Evolutionary conservation across 2,888 invertebrate species (phyloP), one percentile per base, ranked within the genome.

Genomic region (Dichetophora obliterata): DNA sequence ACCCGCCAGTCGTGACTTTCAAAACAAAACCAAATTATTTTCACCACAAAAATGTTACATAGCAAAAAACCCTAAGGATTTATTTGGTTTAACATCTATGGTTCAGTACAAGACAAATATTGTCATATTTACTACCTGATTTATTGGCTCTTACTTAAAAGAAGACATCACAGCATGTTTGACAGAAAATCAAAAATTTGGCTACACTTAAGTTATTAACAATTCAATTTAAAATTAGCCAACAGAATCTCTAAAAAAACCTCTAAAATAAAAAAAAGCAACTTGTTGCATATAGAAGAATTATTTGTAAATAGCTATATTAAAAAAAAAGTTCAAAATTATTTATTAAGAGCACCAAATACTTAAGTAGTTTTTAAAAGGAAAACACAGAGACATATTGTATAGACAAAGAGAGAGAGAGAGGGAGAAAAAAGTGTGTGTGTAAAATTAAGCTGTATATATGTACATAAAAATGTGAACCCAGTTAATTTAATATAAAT

Each of bases 261-360:
- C 57, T 24, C 19, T n/a, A 3, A 8, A 19, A 43, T 2, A 11
- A 43, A 11, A 43, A 11, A 22, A 19, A 6, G 8, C 8, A 27
- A 59, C 22, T 71, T 52, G 1, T 59, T 78, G 75, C 78, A 78
- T 11, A 68, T 3, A 27, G 69, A 78, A 71, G n/a, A n/a, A n/a
- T n/a, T 75, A 27, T 22, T 50, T 80, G 76, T 78, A 79, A 61
- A 80, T 69, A 78, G 0, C 16, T 69, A 22, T n/a, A 50, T n/a
- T 48, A 27, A 73, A 78, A 76, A 77, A 75, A 80, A 80, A 81
- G 81, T 81, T 81, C 81, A 81, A 81, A 81, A 78, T 80, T 81
- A 54, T 77, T 72, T 57, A 27, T 9, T 81, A 80, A 79, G 79
- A 34, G 37, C 69, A 70, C 52, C 14, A 54, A 78, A 68, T 74